A percentile compares a stretch with the other conserved stretches of the same genome.
Evolutionary conservation across 1,140 invertebrate species (phyloP).

Genomic region (Euwallacea similis): DNA sequence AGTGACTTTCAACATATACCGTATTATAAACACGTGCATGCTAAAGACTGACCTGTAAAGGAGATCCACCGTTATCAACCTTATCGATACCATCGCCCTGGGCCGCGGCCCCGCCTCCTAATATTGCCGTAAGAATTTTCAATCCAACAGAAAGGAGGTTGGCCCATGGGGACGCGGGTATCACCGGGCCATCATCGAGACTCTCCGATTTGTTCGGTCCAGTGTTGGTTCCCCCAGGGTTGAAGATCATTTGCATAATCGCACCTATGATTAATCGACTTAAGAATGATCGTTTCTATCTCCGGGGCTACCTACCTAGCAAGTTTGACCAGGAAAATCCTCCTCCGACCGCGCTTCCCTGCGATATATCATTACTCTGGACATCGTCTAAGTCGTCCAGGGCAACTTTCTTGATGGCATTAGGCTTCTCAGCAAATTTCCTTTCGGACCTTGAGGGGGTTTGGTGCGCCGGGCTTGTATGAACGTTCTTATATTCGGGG

Average conservation of each 20-base stretch:
- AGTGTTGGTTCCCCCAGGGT: constrained; percentile 58
- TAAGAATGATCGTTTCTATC: neutral
- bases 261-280: constrained; percentile 56
- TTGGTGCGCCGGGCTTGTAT: constrained; percentile 48
- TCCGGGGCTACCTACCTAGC: constrained; percentile 60
- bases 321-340: constrained; percentile 86
- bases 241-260: constrained; percentile 85
- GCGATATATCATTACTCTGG: constrained; percentile 76
- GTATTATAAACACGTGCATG: no score
- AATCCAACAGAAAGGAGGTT: constrained; percentile 78
- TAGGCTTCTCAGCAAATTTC: constrained; percentile 85
- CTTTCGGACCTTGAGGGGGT: constrained; percentile 62
- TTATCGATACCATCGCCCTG: constrained; percentile 83
- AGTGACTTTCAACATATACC: neutral
- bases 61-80: constrained; percentile 78
- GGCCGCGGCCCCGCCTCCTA: constrained; percentile 69
- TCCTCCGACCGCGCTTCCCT: constrained; percentile 62
- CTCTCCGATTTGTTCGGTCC: constrained; percentile 82
- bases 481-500: constrained; percentile 35
- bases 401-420: constrained; percentile 82
- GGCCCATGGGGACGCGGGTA: constrained; percentile 77
- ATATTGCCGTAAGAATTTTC: constrained; percentile 78
- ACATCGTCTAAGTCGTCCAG: constrained; percentile 79
- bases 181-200: constrained; percentile 66
- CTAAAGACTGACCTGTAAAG: constrained; percentile 72